Conservation (phyloP, 2,888 invertebrate genomes). For the Pseudoips prasinana region DNA sequence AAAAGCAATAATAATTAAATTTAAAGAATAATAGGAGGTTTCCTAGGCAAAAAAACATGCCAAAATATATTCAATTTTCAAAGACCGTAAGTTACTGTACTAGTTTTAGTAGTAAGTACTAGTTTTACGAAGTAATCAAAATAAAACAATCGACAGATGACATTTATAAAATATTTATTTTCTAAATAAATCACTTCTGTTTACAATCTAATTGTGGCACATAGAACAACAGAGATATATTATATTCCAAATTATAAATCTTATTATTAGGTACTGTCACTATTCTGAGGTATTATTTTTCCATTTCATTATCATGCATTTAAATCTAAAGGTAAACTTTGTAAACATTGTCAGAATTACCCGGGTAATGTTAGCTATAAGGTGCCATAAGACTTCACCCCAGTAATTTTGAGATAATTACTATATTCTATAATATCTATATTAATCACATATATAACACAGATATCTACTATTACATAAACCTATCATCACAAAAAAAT, state of each 20-base stretch:
- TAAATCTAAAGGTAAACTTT: constrained; percentile 11
- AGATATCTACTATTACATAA: constrained; percentile 30
- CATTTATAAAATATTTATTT: constrained; percentile 80
- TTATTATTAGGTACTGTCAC: constrained; percentile 37
- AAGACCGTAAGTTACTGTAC: no score
- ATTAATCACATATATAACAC: constrained; percentile 52
- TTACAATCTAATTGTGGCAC: constrained; percentile 75
- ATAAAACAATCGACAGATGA: no score
- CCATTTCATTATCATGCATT: constrained; percentile 34
- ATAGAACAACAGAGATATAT: constrained; percentile 71
- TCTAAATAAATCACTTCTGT: constrained; percentile 72
- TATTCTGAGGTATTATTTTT: constrained; percentile 59
- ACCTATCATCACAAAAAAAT: constrained; percentile 37
- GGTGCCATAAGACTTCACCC: no score
- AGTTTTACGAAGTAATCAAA: no score
- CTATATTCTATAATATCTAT: constrained; percentile 15
- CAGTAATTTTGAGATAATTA: neutral
- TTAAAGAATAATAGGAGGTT: no score
- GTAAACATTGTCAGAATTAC: neutral
- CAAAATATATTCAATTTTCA: no score
- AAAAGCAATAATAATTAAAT: no score
- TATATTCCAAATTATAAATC: constrained; percentile 42
- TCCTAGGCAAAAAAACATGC: no score
- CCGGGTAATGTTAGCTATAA: constrained; percentile 1
- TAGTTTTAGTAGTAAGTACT: no score